phyloP scores from a whole-genome alignment of 2,888 invertebrate genomes.

The Pollenia amentaria region DNA sequence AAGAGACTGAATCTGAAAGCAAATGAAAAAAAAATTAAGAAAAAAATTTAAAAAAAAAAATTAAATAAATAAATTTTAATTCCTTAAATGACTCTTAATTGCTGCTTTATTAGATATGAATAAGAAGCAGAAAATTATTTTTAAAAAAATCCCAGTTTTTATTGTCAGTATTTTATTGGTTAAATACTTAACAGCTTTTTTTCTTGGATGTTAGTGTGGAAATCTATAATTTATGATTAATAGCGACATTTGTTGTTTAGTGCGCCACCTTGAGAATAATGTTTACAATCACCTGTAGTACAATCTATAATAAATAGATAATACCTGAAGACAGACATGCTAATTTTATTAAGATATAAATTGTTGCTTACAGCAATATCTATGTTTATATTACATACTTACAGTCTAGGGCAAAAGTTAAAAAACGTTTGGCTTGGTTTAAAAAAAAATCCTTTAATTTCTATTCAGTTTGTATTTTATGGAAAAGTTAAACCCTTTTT shows the following conservation, averaged over 20 bases:
- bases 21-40: conserved; percentile 25
- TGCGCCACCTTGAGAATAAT: conserved; percentile 45
- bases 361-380: neutral
- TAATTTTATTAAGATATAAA: neutral
- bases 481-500: no score
- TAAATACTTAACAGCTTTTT: conserved; percentile 28
- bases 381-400: neutral
- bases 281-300: conserved; percentile 37
- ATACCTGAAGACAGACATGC: neutral
- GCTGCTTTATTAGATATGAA: conserved; percentile 19
- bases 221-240: conserved; percentile 56
- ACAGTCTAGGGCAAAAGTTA: conserved; percentile 8
- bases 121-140: neutral
- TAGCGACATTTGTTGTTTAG: conserved; percentile 46
- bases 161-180: conserved; percentile 20
- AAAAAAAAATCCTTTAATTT: no score
- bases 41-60: conserved; percentile 8
- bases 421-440: no score
- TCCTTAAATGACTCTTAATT: conserved; percentile 55
- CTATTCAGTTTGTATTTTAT: no score
- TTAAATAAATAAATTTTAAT: conserved; percentile 61
- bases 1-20: conserved; percentile 49
- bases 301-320: conserved; percentile 22
- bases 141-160: neutral
- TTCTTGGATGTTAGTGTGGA: conserved; percentile 2